Evolutionary conservation across 2,888 invertebrate species (phyloP).

Genomic region (Chloromyia formosa): DNA sequence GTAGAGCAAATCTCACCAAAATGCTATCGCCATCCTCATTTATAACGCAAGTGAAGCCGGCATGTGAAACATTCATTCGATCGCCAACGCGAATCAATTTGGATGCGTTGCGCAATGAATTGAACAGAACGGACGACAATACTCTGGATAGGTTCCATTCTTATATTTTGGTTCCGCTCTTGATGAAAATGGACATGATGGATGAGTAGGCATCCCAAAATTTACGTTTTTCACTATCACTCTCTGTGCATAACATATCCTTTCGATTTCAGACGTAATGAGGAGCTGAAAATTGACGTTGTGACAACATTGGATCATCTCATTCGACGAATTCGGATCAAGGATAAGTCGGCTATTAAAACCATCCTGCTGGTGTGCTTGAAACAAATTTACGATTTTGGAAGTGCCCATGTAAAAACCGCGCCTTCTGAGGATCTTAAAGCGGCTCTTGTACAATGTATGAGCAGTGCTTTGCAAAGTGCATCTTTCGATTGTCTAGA

Average conservation of each 20-base stretch:
- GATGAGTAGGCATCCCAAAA: conserved; percentile 53
- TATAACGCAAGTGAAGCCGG: conserved; percentile 58
- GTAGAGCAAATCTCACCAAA: neutral
- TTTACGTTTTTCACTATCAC: neutral
- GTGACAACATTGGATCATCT: conserved; percentile 57
- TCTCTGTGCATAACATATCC: neutral
- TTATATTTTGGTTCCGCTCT: conserved; percentile 59
- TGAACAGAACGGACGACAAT: conserved; percentile 55
- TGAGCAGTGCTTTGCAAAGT: conserved; percentile 56
- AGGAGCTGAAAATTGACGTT: conserved; percentile 58
- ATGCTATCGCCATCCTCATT: conserved; percentile 50
- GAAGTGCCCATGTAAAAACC: conserved; percentile 51
- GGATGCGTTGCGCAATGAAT: conserved; percentile 54
- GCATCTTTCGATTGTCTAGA: conserved; percentile 65
- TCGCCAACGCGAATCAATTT: conserved; percentile 55
- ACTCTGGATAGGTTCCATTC: conserved; percentile 59
- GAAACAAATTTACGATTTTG: conserved; percentile 58
- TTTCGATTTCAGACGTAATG: conserved; percentile 54
- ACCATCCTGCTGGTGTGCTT: conserved; percentile 58
- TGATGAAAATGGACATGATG: conserved; percentile 59
- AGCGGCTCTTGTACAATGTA: conserved; percentile 58
- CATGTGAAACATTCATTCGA: conserved; percentile 58
- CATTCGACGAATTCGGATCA: conserved; percentile 56
- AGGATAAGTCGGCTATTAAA: conserved; percentile 57
- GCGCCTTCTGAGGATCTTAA: conserved; percentile 62